Conservation (phyloP, 2,888 invertebrate species). For the Tenthredo mesomela region DNA sequence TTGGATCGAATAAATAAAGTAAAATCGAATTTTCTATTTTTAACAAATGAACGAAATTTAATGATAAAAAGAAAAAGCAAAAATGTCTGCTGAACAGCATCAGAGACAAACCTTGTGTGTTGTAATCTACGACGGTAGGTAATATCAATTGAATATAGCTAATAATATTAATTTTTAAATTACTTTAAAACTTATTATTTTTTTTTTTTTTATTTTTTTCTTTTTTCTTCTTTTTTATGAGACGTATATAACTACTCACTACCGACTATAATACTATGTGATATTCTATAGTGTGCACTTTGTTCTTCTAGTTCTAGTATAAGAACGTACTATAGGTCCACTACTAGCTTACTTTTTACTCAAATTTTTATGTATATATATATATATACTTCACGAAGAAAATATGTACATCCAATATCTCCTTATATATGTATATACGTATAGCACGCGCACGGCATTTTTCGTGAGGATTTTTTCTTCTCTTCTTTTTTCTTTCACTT, state of each 20-base stretch:
- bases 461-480: not conserved
- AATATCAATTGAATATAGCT: constrained; percentile 59
- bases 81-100: constrained; percentile 2
- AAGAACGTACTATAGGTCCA: constrained; percentile 27
- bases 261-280: constrained; percentile 57
- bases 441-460: constrained; percentile 10
- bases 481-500: not conserved
- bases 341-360: constrained; percentile 42
- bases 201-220: not conserved
- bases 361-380: constrained; percentile 1
- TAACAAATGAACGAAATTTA: not conserved
- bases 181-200: constrained; percentile 53
- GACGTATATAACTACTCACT: constrained; percentile 62
- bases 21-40: not conserved
- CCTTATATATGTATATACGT: not conserved
- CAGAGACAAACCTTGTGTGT: constrained; percentile 31
- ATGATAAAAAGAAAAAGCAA: not conserved
- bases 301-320: constrained; percentile 31
- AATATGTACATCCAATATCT: constrained; percentile 40
- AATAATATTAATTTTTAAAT: constrained; percentile 60
- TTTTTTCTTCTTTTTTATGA: constrained; percentile 53
- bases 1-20: not conserved
- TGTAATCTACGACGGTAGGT: constrained; percentile 54
- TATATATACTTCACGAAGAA: constrained; percentile 35
- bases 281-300: constrained; percentile 47